These are phyloP conservation scores for Pollimyrus isidori DNA, from an alignment of 2,113 vertebrate genomes.

Conservation along the genomic window DNA sequence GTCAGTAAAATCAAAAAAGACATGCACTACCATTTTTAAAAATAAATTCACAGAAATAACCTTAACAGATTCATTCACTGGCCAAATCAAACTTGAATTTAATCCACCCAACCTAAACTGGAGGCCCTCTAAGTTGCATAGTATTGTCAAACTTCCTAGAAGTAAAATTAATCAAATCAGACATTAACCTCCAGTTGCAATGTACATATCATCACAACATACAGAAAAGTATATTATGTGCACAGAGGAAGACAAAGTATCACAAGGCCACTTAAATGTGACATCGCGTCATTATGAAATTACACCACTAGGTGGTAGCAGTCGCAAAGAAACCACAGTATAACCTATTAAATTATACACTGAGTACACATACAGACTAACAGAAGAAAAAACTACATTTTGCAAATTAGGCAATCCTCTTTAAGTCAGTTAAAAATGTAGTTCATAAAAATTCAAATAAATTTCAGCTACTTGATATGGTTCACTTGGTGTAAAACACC, in stretches of 20 bases:
- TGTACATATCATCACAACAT: not conserved
- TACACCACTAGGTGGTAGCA: constrained; percentile 3
- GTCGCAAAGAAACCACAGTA: not conserved
- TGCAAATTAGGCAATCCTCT: not conserved
- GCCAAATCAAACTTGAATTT: not conserved
- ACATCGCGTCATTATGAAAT: not conserved
- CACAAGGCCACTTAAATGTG: not conserved
- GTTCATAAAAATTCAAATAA: not conserved
- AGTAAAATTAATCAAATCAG: not conserved
- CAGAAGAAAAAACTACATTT: not conserved
- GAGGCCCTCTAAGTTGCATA: not conserved
- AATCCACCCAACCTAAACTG: not conserved
- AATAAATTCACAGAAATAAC: not conserved
- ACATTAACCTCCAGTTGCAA: not conserved
- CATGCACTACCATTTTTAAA: not conserved
- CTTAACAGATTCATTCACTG: not conserved
- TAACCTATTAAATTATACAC: not conserved
- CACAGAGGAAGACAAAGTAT: not conserved
- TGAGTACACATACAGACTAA: not conserved
- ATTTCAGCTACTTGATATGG: not conserved
- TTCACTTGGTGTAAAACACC: not conserved
- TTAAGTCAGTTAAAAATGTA: not conserved
- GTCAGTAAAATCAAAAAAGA: not conserved
- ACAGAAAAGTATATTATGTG: not conserved
- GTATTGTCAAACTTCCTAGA: not conserved